Conservation (phyloP, 2,797 vertebrate genomes). For the Enteromius thamalakanensis region DNA sequence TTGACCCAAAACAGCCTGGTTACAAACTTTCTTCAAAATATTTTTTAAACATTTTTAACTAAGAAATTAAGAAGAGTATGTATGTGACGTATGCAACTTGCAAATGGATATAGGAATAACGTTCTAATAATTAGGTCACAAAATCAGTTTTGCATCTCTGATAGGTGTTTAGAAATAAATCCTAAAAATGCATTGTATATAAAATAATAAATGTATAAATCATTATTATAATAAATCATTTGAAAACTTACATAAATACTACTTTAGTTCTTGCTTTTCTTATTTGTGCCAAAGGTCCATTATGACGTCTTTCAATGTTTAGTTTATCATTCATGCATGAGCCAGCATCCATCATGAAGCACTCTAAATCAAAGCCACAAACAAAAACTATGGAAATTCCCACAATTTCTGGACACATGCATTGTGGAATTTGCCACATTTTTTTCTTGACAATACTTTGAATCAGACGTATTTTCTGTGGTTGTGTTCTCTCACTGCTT, state of each 20-base stretch:
- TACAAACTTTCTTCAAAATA: too few species aligned
- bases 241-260: not conserved
- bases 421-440: slow-evolving; percentile 1
- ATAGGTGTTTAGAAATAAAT: not conserved
- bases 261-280: not conserved
- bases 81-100: not conserved
- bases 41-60: too few species aligned
- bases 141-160: not conserved
- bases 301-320: not conserved
- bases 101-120: not conserved
- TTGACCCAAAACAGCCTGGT: too few species aligned
- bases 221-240: not conserved
- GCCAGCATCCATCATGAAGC: slow-evolving; percentile 23
- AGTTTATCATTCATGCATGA: not conserved
- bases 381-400: slow-evolving; percentile 73
- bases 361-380: slow-evolving; percentile 68
- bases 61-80: not conserved
- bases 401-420: slow-evolving; percentile 18
- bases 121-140: not conserved
- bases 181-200: not conserved
- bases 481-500: not conserved
- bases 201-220: not conserved
- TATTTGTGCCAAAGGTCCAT: not conserved
- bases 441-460: not conserved
- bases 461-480: not conserved